A percentile compares a stretch with the other conserved stretches of the same genome.
phyloP scores from a whole-genome alignment of 2,888 invertebrate species.

The Allophyes oxyacanthae region DNA sequence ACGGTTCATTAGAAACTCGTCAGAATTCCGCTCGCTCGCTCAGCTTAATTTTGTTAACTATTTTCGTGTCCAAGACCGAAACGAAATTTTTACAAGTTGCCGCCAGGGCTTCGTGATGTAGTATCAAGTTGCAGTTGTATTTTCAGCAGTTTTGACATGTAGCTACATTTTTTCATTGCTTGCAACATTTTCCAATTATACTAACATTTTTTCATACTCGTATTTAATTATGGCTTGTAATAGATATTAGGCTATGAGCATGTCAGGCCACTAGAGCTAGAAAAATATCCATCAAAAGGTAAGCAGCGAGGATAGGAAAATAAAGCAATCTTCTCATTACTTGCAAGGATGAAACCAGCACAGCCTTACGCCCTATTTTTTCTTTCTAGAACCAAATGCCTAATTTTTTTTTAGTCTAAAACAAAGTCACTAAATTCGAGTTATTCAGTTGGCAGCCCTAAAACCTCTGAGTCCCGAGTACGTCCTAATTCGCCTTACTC shows the following conservation, averaged over 20 bases:
- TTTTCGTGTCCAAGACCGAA: constrained; percentile 77
- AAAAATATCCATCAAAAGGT: too few species aligned
- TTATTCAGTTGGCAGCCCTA: constrained; percentile 38
- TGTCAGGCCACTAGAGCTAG: too few species aligned
- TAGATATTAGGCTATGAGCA: too few species aligned
- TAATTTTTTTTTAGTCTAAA: background rate
- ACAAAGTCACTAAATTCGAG: background rate
- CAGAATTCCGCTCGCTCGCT: constrained; percentile 71
- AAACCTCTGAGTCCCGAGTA: constrained; percentile 52
- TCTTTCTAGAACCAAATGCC: too few species aligned
- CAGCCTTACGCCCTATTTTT: too few species aligned
- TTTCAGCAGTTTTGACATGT: background rate
- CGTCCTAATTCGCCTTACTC: constrained; percentile 66
- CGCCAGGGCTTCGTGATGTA: constrained; percentile 32
- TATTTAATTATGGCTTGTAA: too few species aligned
- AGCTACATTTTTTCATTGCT: too few species aligned
- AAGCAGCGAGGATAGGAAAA: too few species aligned
- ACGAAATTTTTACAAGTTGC: constrained; percentile 56
- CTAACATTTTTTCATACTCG: too few species aligned
- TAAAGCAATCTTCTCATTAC: too few species aligned
- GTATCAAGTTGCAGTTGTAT: constrained; percentile 25
- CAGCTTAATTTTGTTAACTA: constrained; percentile 82
- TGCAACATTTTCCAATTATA: too few species aligned
- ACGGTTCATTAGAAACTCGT: constrained; percentile 75
- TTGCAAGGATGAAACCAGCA: too few species aligned